phyloP scores from a whole-genome alignment of 2,888 invertebrate genomes.

The Eurytoma californica region DNA sequence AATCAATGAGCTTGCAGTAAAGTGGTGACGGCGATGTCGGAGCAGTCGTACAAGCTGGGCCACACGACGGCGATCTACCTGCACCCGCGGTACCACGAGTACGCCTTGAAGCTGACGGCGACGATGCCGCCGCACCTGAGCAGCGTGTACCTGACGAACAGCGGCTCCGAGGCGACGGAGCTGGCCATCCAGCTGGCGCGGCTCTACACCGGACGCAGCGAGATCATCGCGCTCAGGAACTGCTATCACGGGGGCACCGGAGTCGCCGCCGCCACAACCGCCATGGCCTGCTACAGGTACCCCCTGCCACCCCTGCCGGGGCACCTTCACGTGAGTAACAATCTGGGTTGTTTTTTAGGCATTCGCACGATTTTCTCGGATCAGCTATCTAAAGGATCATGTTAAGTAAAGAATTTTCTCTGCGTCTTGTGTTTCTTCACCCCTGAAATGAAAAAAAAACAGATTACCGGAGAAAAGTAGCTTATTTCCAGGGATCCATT shows the following conservation, averaged over 20 bases:
- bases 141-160: conserved; percentile 94
- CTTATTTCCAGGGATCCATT: too few species aligned
- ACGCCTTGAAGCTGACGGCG: conserved; percentile 86
- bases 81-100: conserved; percentile 93
- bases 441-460: too few species aligned
- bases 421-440: too few species aligned
- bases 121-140: conserved; percentile 92
- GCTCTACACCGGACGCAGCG: conserved; percentile 88
- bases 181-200: conserved; percentile 92
- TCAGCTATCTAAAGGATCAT: background rate
- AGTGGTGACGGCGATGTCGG: conserved; percentile 85
- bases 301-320: conserved; percentile 84
- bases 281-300: conserved; percentile 87
- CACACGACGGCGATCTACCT: conserved; percentile 95
- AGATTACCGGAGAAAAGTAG: too few species aligned
- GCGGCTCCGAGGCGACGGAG: conserved; percentile 98
- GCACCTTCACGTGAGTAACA: conserved; percentile 84
- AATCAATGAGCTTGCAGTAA: conserved; percentile 78
- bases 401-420: background rate
- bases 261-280: conserved; percentile 88
- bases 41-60: conserved; percentile 89
- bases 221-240: conserved; percentile 91
- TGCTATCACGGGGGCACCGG: conserved; percentile 95
- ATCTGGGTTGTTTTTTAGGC: background rate
- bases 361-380: too few species aligned